phyloP scores from a whole-genome alignment of 92 coral and sea anemone genomes.

The Porites evermanni region DNA sequence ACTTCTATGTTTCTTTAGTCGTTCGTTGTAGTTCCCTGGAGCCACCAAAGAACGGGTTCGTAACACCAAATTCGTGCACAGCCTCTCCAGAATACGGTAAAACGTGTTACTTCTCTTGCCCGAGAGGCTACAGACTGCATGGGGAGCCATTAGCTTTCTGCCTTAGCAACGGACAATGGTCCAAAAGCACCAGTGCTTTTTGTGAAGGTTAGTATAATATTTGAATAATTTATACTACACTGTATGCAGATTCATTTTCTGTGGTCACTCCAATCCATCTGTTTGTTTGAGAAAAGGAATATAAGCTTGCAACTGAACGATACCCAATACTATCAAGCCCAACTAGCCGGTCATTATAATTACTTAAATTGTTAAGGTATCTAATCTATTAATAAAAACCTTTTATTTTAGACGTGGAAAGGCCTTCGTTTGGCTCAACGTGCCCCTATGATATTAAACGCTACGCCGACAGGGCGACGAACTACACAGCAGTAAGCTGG shows the following conservation, averaged over 20 bases:
- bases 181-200: constrained; percentile 25
- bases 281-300: no score
- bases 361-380: no score
- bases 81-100: constrained; percentile 35
- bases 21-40: constrained; percentile 24
- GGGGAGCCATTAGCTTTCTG: constrained; percentile 65
- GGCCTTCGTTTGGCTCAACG: constrained; percentile 54
- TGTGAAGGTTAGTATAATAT: constrained; percentile 24
- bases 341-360: no score
- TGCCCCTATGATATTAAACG: constrained; percentile 65
- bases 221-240: no score
- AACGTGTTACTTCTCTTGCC: constrained; percentile 61
- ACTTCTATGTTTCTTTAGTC: background rate
- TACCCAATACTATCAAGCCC: no score
- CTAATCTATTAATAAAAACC: no score
- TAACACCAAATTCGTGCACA: constrained; percentile 29
- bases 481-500: constrained; percentile 51
- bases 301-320: no score
- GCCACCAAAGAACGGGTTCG: constrained; percentile 19
- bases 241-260: no score
- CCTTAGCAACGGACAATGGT: constrained; percentile 60
- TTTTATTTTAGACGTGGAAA: constrained; percentile 47
- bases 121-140: constrained; percentile 57
- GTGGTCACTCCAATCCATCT: no score
- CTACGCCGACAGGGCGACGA: constrained; percentile 49